A percentile compares a stretch with the other conserved stretches of the same genome.
Evolutionary conservation across 2,888 invertebrate species (phyloP).

Genomic region (Lepetodrilus schrolli): DNA sequence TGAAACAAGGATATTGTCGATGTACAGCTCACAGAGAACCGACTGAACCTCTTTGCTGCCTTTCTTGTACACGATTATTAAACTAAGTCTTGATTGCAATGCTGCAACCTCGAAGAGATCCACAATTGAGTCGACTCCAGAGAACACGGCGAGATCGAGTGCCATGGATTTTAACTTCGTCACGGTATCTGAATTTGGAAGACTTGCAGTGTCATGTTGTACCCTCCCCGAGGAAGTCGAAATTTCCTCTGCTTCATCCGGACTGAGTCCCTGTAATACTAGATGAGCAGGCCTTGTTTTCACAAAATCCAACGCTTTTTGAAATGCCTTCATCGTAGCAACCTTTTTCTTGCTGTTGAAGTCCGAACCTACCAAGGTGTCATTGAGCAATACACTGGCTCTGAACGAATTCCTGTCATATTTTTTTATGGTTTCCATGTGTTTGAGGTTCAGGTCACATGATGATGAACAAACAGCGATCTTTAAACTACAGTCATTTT

Average conservation of each 20-base stretch:
- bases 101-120: slow-evolving; percentile 53
- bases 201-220: neutral
- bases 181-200: slow-evolving; percentile 16
- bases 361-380: slow-evolving; percentile 47
- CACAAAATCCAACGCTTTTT: slow-evolving; percentile 43
- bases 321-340: slow-evolving; percentile 47
- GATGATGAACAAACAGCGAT: slow-evolving; percentile 51
- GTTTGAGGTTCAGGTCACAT: slow-evolving; percentile 46
- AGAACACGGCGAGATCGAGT: slow-evolving; percentile 40
- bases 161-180: slow-evolving; percentile 47
- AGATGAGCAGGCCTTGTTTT: slow-evolving; percentile 36
- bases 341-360: slow-evolving; percentile 51
- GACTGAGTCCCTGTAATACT: slow-evolving; percentile 40
- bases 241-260: slow-evolving; percentile 11
- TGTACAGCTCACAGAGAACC: slow-evolving; percentile 52
- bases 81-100: slow-evolving; percentile 47
- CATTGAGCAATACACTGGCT: slow-evolving; percentile 52
- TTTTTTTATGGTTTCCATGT: slow-evolving; percentile 36
- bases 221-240: neutral
- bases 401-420: slow-evolving; percentile 44
- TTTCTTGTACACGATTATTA: slow-evolving; percentile 49
- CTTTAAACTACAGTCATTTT: slow-evolving; percentile 10
- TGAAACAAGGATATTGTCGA: slow-evolving; percentile 55
- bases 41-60: neutral
- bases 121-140: slow-evolving; percentile 41